Evolutionary conservation across 2,113 vertebrate genomes (phyloP).

Genomic region (Azemiops feae): DNA sequence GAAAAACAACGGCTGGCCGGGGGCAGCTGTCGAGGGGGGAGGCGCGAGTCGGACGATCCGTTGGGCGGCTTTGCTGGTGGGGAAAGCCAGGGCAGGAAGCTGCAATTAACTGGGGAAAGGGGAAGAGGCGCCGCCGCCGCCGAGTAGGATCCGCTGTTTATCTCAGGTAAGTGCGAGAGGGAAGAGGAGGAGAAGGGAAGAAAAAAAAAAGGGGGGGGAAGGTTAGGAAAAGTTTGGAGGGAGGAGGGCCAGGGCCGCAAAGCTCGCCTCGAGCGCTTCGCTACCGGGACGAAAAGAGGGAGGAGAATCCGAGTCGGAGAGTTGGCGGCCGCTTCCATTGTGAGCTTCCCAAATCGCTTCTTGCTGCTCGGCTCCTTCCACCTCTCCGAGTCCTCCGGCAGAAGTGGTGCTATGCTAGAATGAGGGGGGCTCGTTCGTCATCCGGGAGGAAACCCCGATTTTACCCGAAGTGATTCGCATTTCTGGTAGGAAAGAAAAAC

Average conservation of each 20-base stretch:
- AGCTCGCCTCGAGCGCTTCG: background rate
- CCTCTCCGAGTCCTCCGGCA: background rate
- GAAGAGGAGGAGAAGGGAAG: background rate
- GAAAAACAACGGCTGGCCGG: background rate
- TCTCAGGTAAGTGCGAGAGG: background rate
- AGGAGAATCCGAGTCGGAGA: background rate
- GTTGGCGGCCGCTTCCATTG: background rate
- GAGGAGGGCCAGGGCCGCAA: background rate
- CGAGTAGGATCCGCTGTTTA: background rate
- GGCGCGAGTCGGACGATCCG: background rate
- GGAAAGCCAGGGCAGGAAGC: background rate
- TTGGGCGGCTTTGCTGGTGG: background rate
- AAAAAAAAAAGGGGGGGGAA: background rate
- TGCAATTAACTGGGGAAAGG: background rate
- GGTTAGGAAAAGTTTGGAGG: background rate
- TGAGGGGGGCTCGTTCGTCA: background rate
- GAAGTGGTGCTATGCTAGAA: no score
- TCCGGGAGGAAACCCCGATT: background rate
- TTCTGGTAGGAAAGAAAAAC: background rate
- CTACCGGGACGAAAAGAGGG: conserved; percentile 8
- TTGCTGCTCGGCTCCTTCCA: no score
- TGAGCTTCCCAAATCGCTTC: background rate
- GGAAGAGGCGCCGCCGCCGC: background rate
- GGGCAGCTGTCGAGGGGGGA: conserved; percentile 9
- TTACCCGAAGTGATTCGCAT: background rate